Evolutionary conservation across 2,113 vertebrate genomes (phyloP).

Genomic region (Patagioenas fasciata): DNA sequence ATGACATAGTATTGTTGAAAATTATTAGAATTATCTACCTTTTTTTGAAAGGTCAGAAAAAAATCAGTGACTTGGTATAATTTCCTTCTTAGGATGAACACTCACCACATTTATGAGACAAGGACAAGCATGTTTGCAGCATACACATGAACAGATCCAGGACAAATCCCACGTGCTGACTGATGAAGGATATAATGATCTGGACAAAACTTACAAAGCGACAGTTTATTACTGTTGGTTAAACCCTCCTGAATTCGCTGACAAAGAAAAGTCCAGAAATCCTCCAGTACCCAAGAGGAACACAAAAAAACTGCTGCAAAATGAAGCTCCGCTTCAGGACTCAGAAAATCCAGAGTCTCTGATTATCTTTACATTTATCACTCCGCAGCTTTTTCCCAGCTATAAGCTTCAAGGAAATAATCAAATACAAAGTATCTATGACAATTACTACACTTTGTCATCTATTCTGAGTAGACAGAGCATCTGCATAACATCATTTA

Average conservation of each 20-base stretch:
- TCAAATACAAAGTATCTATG: not conserved
- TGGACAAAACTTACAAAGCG: not conserved
- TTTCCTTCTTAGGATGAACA: not conserved
- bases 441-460: not conserved
- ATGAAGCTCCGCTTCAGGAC: not conserved
- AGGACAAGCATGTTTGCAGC: not conserved
- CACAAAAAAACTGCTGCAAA: not conserved
- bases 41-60: not conserved
- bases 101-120: not conserved
- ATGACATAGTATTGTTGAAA: not conserved
- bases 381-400: not conserved
- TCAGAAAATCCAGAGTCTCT: not conserved
- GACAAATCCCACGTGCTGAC: not conserved
- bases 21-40: not conserved
- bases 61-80: not conserved
- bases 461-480: not conserved
- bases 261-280: conserved; percentile 1
- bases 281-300: not conserved
- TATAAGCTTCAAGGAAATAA: not conserved
- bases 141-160: not conserved
- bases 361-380: not conserved
- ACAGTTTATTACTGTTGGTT: not conserved
- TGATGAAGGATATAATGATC: not conserved
- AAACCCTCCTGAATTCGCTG: not conserved
- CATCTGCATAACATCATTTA: not conserved